A percentile compares a stretch with the other conserved stretches of the same genome.
phyloP scores from a whole-genome alignment of 1,140 invertebrate genomes.

The Orius insidiosus region DNA sequence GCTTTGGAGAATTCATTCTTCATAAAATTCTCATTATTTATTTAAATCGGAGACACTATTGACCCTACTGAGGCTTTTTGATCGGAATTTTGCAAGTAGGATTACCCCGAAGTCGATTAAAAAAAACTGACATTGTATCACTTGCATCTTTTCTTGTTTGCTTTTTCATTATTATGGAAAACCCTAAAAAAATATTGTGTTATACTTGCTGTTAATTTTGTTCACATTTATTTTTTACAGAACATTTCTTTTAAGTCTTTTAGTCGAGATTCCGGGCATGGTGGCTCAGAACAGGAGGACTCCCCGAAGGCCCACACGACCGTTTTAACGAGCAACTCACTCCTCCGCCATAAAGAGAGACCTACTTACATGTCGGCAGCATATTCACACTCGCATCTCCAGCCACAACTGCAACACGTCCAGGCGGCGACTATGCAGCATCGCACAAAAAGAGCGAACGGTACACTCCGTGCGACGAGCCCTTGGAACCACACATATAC shows the following conservation, averaged over 20 bases:
- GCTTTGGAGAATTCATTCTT: no score
- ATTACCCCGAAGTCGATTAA: no score
- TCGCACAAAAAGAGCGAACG: conserved; percentile 25
- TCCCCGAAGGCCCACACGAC: conserved; percentile 38
- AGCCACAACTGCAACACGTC: conserved; percentile 13
- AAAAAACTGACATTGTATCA: background rate
- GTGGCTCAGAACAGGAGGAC: conserved; percentile 44
- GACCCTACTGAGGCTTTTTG: no score
- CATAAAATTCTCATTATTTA: no score
- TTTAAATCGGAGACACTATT: no score
- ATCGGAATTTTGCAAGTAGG: no score
- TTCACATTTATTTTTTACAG: conserved; percentile 30
- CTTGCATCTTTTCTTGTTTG: no score
- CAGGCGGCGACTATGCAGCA: conserved; percentile 22
- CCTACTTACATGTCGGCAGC: conserved; percentile 17
- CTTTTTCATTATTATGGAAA: no score
- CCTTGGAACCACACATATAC: conserved; percentile 40
- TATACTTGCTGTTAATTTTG: background rate
- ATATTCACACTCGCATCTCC: conserved; percentile 16
- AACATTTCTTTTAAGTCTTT: conserved; percentile 55
- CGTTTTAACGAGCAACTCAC: conserved; percentile 22
- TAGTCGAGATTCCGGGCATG: conserved; percentile 41
- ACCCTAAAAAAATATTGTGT: background rate
- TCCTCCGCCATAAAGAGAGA: conserved; percentile 11
- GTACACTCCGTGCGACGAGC: conserved; percentile 21